Evolutionary conservation across 2,888 invertebrate genomes (phyloP).

Genomic region (Macrosoma leucophasiata): DNA sequence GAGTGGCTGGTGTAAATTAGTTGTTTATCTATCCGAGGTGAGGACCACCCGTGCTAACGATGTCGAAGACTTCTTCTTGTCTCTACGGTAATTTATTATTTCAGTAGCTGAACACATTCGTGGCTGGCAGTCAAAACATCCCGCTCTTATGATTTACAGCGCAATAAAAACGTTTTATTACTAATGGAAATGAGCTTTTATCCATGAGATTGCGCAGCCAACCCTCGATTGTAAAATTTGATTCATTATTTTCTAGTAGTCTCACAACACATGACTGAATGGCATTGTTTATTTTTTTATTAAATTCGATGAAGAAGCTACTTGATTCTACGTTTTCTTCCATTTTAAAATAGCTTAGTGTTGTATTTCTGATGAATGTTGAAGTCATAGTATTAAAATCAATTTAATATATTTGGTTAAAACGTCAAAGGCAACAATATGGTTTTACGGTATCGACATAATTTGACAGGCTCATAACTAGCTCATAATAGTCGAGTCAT

Average conservation of each 20-base stretch:
- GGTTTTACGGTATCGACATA: slow-evolving; percentile 4
- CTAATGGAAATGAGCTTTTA: slow-evolving; percentile 70
- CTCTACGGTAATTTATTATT: slow-evolving; percentile 70
- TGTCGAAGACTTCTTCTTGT: slow-evolving; percentile 53
- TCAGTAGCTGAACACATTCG: slow-evolving; percentile 53
- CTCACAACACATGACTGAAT: too few relatives aligned
- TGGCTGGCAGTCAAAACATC: slow-evolving; percentile 65
- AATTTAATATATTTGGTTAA: too few relatives aligned
- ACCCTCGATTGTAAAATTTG: slow-evolving; percentile 38
- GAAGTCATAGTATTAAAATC: too few relatives aligned
- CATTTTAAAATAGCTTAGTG: too few relatives aligned
- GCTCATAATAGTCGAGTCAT: slow-evolving; percentile 53
- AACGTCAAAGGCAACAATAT: too few relatives aligned
- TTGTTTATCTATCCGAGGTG: slow-evolving; percentile 33
- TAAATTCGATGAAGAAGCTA: too few relatives aligned
- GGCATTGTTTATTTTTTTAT: too few relatives aligned
- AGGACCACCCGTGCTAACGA: slow-evolving; percentile 65
- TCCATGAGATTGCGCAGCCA: slow-evolving; percentile 58
- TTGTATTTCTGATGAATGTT: too few relatives aligned
- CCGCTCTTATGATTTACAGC: slow-evolving; percentile 66
- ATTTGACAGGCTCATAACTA: slow-evolving; percentile 32
- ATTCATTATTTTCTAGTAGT: slow-evolving; percentile 35
- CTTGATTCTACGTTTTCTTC: too few relatives aligned
- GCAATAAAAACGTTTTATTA: slow-evolving; percentile 70
- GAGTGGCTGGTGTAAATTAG: too few relatives aligned